Percentiles rank a stretch among this genome's conserved stretches.
Evolutionary conservation across 2,113 vertebrate genomes (phyloP).

Genomic region (Ailuropoda melanoleuca): DNA sequence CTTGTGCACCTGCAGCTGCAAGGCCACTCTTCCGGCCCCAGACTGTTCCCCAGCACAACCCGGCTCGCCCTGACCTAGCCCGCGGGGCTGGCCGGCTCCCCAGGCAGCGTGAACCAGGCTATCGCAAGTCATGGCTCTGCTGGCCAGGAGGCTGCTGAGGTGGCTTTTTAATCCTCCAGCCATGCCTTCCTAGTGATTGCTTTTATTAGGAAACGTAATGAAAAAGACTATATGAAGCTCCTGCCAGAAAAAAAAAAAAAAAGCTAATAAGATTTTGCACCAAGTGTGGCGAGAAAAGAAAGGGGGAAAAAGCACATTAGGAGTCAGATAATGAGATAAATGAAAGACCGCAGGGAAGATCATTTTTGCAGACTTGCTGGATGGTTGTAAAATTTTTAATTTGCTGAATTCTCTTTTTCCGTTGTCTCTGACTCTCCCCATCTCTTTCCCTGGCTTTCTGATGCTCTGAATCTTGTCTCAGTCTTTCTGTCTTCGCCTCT

Average conservation of each 20-base stretch:
- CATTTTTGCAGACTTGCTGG: slow-evolving; percentile 78
- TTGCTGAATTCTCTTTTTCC: slow-evolving; percentile 73
- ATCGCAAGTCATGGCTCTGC: background rate
- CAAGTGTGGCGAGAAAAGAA: slow-evolving; percentile 78
- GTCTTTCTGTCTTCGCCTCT: background rate
- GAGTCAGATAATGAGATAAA: slow-evolving; percentile 82
- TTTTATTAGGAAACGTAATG: slow-evolving; percentile 84
- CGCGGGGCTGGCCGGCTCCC: rapidly evolving
- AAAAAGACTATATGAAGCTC: slow-evolving; percentile 80
- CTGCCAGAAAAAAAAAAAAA: slow-evolving; percentile 68
- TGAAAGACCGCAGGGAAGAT: slow-evolving; percentile 79
- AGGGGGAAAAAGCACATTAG: slow-evolving; percentile 71
- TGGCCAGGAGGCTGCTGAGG: slow-evolving; percentile 73
- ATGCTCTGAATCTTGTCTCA: background rate
- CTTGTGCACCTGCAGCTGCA: background rate
- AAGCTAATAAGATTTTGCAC: slow-evolving; percentile 80
- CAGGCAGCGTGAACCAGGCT: background rate
- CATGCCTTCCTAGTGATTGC: slow-evolving; percentile 73
- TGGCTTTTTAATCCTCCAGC: slow-evolving; percentile 69
- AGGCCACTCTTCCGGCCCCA: background rate
- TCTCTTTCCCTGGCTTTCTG: slow-evolving; percentile 39
- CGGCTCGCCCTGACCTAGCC: background rate
- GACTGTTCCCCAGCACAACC: background rate
- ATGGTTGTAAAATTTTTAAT: slow-evolving; percentile 80
- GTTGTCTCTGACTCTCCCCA: slow-evolving; percentile 25